These are phyloP conservation scores for Chesias legatella DNA, from an alignment of 2,888 invertebrate genomes.

Conservation along the genomic window DNA sequence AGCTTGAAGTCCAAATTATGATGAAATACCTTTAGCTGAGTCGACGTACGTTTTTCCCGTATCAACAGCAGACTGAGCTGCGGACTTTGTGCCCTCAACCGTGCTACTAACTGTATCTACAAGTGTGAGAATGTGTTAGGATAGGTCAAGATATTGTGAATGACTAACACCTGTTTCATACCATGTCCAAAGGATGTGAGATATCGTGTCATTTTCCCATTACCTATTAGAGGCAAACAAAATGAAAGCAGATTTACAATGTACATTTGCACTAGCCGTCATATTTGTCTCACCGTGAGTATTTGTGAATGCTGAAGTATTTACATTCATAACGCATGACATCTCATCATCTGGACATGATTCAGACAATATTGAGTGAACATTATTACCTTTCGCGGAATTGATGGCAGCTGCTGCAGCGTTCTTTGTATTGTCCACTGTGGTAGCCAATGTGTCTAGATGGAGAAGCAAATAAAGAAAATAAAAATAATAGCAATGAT, in stretches of 20 bases:
- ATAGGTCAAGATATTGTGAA: constrained; percentile 4
- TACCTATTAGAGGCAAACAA: too few species aligned
- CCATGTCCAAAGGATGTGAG: too few species aligned
- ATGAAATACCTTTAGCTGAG: constrained; percentile 49
- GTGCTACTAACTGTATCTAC: constrained; percentile 52
- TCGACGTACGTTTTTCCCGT: constrained; percentile 47
- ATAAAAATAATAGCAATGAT: constrained; percentile 14
- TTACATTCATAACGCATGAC: too few species aligned
- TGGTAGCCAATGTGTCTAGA: constrained; percentile 65
- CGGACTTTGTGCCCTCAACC: constrained; percentile 48
- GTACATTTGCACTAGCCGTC: too few species aligned
- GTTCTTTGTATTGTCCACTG: constrained; percentile 69
- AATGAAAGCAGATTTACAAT: too few species aligned
- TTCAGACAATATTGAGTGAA: too few species aligned
- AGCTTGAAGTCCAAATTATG: constrained; percentile 17
- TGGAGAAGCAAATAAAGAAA: constrained; percentile 24
- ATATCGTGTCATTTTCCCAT: too few species aligned
- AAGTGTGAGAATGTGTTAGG: constrained; percentile 30
- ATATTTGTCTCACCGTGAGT: too few species aligned
- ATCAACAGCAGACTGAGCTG: constrained; percentile 46
- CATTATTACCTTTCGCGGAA: constrained; percentile 60
- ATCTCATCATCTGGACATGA: too few species aligned
- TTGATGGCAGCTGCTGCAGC: constrained; percentile 69
- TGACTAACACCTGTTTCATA: too few species aligned
- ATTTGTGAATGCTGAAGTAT: too few species aligned